phyloP scores from a whole-genome alignment of 2,797 vertebrate genomes.

The Paedocypris micromegethes region DNA sequence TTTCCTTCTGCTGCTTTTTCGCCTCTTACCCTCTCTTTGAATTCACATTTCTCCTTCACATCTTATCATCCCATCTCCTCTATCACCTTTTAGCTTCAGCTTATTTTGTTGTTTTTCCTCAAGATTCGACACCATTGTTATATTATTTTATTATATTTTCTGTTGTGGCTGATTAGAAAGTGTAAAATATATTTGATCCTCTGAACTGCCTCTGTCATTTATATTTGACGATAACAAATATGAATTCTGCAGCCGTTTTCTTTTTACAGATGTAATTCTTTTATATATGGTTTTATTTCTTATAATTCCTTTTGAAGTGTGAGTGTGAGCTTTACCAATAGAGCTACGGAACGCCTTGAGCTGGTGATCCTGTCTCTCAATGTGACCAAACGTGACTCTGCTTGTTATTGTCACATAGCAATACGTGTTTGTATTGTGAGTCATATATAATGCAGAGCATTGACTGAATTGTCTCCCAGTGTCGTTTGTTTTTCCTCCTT shows the following conservation, averaged over 20 bases:
- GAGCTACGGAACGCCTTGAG: too few species aligned
- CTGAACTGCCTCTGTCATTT: too few species aligned
- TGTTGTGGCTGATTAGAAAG: neutral
- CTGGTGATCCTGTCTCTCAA: constrained; percentile 5
- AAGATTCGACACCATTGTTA: neutral
- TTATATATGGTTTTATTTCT: too few species aligned
- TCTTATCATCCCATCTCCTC: constrained; percentile 29
- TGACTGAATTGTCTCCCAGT: constrained; percentile 43
- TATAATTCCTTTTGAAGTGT: too few species aligned
- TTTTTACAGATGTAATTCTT: too few species aligned
- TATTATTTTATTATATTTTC: constrained; percentile 14
- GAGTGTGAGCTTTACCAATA: too few species aligned
- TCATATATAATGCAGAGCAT: constrained; percentile 32
- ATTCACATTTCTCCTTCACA: constrained; percentile 14
- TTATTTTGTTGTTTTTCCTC: neutral
- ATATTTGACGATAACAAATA: too few species aligned
- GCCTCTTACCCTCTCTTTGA: neutral
- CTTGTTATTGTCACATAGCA: neutral
- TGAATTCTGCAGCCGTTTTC: too few species aligned
- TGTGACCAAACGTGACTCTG: constrained; percentile 40
- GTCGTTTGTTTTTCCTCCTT: constrained; percentile 7
- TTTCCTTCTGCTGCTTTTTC: neutral
- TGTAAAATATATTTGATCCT: too few species aligned
- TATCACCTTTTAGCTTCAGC: neutral
- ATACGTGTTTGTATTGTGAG: constrained; percentile 36